These are phyloP conservation scores for Synanthedon formicaeformis DNA, from an alignment of 2,888 invertebrate species.

Conservation along the genomic window DNA sequence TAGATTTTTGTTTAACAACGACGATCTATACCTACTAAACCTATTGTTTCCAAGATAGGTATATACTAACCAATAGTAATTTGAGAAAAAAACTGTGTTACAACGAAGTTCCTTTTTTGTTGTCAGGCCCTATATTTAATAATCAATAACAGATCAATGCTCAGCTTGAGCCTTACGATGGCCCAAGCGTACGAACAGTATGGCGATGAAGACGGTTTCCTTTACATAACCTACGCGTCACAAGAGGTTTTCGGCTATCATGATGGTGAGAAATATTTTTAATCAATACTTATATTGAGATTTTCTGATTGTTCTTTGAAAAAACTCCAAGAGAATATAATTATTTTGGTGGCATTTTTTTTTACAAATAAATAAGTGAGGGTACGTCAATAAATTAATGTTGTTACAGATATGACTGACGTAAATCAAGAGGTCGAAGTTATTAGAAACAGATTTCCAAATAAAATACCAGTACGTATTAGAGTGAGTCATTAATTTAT, in stretches of 20 bases:
- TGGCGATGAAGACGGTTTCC: conserved; percentile 85
- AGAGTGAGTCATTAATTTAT: no score
- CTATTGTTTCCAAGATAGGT: no score
- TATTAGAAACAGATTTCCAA: conserved; percentile 80
- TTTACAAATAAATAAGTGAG: neutral
- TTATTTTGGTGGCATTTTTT: no score
- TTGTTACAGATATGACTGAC: conserved; percentile 23
- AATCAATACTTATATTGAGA: no score
- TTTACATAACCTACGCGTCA: conserved; percentile 90
- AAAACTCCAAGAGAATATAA: no score
- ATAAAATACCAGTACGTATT: conserved; percentile 80
- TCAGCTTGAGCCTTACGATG: conserved; percentile 84
- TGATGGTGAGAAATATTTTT: conserved; percentile 33
- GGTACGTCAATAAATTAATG: neutral
- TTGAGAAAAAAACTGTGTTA: neutral
- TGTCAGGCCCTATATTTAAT: conserved; percentile 83
- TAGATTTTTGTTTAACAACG: no score
- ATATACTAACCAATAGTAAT: no score
- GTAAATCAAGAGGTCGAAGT: conserved; percentile 75
- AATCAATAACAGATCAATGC: conserved; percentile 85
- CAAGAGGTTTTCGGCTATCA: conserved; percentile 87
- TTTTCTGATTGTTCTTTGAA: no score
- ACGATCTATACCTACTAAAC: neutral
- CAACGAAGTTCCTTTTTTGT: conserved; percentile 5
- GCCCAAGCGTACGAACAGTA: conserved; percentile 83